phyloP scores from a whole-genome alignment of 2,888 invertebrate species.

The Cataglyphis livida region DNA sequence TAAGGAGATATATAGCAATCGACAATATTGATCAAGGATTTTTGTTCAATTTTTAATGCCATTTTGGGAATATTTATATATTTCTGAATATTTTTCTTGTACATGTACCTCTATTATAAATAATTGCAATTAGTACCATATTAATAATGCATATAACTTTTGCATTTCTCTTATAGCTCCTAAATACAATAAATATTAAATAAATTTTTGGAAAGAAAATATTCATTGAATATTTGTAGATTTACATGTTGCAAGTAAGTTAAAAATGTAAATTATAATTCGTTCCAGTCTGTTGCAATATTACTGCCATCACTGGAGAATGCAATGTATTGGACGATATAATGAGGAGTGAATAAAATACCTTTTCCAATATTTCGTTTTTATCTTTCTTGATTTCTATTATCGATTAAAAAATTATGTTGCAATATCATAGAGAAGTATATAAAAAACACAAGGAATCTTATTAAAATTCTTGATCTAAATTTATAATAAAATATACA shows the following conservation, averaged over 20 bases:
- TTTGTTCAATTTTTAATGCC: conserved; percentile 65
- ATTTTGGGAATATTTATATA: conserved; percentile 52
- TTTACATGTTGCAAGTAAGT: conserved; percentile 62
- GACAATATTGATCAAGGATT: conserved; percentile 60
- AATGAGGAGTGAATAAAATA: conserved; percentile 71
- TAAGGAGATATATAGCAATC: conserved; percentile 48
- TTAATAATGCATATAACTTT: conserved; percentile 62
- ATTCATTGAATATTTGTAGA: conserved; percentile 69
- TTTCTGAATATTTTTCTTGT: conserved; percentile 62
- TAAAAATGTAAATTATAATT: conserved; percentile 60
- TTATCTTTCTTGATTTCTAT: neutral
- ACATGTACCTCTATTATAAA: conserved; percentile 67
- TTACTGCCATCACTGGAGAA: conserved; percentile 69
- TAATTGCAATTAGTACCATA: conserved; percentile 57
- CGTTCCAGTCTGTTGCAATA: conserved; percentile 67
- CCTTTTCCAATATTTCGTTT: conserved; percentile 68
- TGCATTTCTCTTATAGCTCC: conserved; percentile 66
- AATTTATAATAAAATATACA: neutral
- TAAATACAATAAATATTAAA: conserved; percentile 62
- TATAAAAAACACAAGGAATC: neutral
- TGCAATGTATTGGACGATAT: conserved; percentile 65
- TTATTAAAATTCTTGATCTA: neutral
- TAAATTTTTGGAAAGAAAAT: conserved; percentile 60
- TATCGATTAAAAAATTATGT: neutral
- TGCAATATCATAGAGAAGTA: neutral